Evolutionary conservation across 2,888 invertebrate genomes (phyloP).

Genomic region (Notodonta ziczac): DNA sequence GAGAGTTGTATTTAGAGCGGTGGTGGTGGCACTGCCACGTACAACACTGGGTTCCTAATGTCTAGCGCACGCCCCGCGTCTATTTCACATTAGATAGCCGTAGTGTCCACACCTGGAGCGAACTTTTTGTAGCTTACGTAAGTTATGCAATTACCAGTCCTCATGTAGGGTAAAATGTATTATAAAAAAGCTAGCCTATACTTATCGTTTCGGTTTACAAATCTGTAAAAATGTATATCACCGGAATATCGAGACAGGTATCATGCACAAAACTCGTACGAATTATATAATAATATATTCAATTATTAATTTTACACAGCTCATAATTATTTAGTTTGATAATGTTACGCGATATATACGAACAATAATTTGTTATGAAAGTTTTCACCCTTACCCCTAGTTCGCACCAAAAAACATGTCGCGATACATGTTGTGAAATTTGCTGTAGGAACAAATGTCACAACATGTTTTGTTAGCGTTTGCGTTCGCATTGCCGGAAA

Average conservation of each 20-base stretch:
- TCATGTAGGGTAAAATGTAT: constrained; percentile 72
- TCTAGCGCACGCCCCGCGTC: constrained; percentile 6
- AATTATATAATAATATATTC: constrained; percentile 45
- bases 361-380: constrained; percentile 67
- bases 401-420: too few relatives aligned
- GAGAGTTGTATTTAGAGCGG: constrained; percentile 76
- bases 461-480: too few relatives aligned
- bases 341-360: constrained; percentile 67
- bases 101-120: constrained; percentile 52
- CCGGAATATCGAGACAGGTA: constrained; percentile 65
- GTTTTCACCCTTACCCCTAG: constrained; percentile 60
- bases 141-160: constrained; percentile 69
- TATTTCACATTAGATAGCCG: constrained; percentile 17
- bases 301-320: constrained; percentile 37
- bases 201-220: constrained; percentile 65
- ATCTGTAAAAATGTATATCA: constrained; percentile 75
- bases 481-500: too few relatives aligned
- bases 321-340: constrained; percentile 38
- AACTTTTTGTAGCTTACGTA: constrained; percentile 66
- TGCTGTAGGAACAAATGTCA: too few relatives aligned
- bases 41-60: constrained; percentile 66
- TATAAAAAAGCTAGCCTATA: constrained; percentile 70
- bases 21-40: constrained; percentile 54
- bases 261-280: constrained; percentile 77
- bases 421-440: too few relatives aligned